Conservation (phyloP, 1,140 invertebrate species). For the Meteorus sp. region DNA sequence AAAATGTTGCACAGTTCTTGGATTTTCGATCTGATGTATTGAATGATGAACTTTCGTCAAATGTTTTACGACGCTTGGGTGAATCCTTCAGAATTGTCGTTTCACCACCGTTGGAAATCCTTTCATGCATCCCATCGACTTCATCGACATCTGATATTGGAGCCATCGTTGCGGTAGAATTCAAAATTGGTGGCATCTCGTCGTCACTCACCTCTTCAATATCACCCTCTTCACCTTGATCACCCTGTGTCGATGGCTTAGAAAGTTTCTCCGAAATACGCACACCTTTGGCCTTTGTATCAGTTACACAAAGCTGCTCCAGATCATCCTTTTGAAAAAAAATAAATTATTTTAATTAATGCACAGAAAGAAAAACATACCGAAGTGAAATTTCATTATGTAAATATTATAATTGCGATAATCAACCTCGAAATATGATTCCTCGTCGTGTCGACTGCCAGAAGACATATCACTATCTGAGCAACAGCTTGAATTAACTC, state of each 20-base stretch:
- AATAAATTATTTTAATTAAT: background rate
- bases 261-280: slow-evolving; percentile 24
- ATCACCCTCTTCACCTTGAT: slow-evolving; percentile 46
- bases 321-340: slow-evolving; percentile 49
- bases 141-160: slow-evolving; percentile 42
- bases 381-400: background rate
- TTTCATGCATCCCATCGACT: too few species aligned
- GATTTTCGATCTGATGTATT: slow-evolving; percentile 71
- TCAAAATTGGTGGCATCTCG: slow-evolving; percentile 52
- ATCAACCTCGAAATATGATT: slow-evolving; percentile 57
- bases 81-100: slow-evolving; percentile 29
- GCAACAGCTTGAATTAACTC: slow-evolving; percentile 34
- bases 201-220: slow-evolving; percentile 43
- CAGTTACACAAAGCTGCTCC: slow-evolving; percentile 53
- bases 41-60: slow-evolving; percentile 48
- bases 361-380: background rate
- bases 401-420: slow-evolving; percentile 5
- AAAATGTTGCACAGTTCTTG: slow-evolving; percentile 79
- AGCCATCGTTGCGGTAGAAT: slow-evolving; percentile 44
- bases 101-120: too few species aligned
- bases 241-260: slow-evolving; percentile 23
- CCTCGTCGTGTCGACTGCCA: slow-evolving; percentile 53
- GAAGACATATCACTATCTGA: slow-evolving; percentile 55
- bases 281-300: slow-evolving; percentile 37
- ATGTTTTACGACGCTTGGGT: slow-evolving; percentile 32